A percentile compares a stretch with the other conserved stretches of the same genome.
Conservation (phyloP, 2,113 vertebrate species). For the Egretta garzetta region DNA sequence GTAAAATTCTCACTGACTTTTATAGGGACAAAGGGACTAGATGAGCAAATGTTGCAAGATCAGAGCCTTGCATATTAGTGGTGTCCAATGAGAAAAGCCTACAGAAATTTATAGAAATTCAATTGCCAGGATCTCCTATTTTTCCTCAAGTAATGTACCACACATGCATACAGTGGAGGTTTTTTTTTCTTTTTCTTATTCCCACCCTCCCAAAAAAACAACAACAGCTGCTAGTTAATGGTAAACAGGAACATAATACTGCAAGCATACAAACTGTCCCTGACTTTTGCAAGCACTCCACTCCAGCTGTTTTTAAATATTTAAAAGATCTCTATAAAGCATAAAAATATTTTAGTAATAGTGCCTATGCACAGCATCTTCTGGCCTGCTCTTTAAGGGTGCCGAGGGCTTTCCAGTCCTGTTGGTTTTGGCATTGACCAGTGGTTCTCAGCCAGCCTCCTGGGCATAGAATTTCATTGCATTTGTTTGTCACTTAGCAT, state of each 20-base stretch:
- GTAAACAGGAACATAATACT: constrained; percentile 7
- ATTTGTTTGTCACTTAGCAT: not conserved
- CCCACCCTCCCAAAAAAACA: not conserved
- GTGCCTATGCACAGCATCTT: not conserved
- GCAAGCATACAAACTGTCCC: not conserved
- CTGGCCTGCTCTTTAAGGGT: not conserved
- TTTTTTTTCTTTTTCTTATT: not conserved
- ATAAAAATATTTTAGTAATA: not conserved
- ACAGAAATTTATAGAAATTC: not conserved
- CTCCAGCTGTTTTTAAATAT: constrained; percentile 7
- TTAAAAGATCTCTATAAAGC: not conserved
- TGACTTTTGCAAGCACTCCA: not conserved
- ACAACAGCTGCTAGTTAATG: constrained; percentile 44
- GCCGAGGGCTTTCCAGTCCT: not conserved
- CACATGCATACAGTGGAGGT: not conserved
- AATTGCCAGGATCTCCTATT: not conserved
- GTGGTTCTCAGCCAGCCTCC: not conserved
- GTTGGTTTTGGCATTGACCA: not conserved
- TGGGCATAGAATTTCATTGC: not conserved
- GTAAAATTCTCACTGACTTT: not conserved
- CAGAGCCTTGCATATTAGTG: not conserved
- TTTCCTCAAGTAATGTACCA: not conserved
- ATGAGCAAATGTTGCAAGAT: not conserved
- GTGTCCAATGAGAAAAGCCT: not conserved
- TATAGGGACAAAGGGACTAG: not conserved